Conservation (phyloP, 2,113 vertebrate genomes). For the Tautogolabrus adspersus region DNA sequence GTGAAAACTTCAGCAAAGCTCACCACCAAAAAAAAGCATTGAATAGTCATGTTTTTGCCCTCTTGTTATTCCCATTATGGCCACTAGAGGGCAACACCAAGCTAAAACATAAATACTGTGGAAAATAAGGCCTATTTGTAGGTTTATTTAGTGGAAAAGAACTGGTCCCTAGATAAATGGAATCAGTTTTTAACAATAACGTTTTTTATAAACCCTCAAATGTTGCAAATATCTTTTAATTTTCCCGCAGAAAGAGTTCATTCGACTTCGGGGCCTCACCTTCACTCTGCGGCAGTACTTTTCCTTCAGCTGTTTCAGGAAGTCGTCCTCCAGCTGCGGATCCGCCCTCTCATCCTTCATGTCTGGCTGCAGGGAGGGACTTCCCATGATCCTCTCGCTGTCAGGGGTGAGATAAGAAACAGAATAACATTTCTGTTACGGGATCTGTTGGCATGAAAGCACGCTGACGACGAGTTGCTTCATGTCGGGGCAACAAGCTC, state of each 20-base stretch:
- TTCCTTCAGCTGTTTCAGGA: conserved; percentile 68
- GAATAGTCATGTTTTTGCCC: no score
- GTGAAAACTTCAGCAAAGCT: background rate
- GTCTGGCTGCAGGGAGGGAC: conserved; percentile 71
- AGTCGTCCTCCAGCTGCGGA: conserved; percentile 62
- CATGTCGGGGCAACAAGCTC: background rate
- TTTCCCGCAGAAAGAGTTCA: no score
- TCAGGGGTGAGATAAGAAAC: background rate
- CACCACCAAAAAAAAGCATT: no score
- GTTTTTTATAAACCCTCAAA: no score
- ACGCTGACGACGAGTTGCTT: background rate
- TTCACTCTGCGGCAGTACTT: conserved; percentile 69
- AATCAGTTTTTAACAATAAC: no score
- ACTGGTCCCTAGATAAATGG: no score
- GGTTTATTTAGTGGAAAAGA: no score
- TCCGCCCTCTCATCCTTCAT: conserved; percentile 56
- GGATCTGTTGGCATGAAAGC: background rate
- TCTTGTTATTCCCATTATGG: no score
- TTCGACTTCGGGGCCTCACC: conserved; percentile 51
- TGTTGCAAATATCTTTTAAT: no score
- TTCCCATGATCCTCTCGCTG: conserved; percentile 82
- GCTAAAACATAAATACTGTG: no score
- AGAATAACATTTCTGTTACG: background rate
- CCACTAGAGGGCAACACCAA: no score
- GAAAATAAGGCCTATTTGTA: no score